These are phyloP conservation scores for Avahi laniger DNA, from an alignment of 2,797 vertebrate species.

Conservation along the genomic window DNA sequence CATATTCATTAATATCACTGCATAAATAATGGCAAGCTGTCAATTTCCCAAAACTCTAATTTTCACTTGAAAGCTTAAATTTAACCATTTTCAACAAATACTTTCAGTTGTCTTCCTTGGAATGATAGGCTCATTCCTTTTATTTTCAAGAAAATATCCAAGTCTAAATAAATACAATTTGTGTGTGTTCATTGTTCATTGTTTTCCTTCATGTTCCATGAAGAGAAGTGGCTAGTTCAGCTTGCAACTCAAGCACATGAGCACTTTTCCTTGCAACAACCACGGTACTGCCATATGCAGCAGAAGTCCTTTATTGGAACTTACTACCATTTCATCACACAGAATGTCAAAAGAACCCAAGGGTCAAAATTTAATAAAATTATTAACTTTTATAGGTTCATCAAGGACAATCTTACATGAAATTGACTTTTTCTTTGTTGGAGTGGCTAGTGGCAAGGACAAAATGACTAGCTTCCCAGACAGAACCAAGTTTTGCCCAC, in stretches of 20 bases:
- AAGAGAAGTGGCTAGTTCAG: neutral
- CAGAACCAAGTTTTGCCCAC: neutral
- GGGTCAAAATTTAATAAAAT: neutral
- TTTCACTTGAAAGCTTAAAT: conserved; percentile 33
- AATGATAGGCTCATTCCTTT: neutral
- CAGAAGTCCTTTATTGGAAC: neutral
- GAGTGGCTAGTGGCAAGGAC: neutral
- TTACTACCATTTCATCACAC: neutral
- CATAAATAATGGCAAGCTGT: neutral
- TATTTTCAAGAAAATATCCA: conserved; percentile 26
- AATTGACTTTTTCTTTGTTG: neutral
- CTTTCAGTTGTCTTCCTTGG: neutral
- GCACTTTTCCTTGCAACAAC: neutral
- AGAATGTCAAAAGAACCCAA: neutral
- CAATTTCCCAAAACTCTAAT: neutral
- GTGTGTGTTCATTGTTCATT: neutral
- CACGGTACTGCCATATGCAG: neutral
- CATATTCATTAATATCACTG: neutral
- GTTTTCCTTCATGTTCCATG: neutral
- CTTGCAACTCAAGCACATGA: neutral
- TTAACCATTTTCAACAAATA: neutral
- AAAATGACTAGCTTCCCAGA: neutral
- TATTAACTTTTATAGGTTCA: neutral
- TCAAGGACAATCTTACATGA: conserved; percentile 27
- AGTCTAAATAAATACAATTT: neutral